A percentile compares a stretch with the other conserved stretches of the same genome.
Conservation (phyloP, 2,797 vertebrate genomes). For the Vespertilio murinus region DNA sequence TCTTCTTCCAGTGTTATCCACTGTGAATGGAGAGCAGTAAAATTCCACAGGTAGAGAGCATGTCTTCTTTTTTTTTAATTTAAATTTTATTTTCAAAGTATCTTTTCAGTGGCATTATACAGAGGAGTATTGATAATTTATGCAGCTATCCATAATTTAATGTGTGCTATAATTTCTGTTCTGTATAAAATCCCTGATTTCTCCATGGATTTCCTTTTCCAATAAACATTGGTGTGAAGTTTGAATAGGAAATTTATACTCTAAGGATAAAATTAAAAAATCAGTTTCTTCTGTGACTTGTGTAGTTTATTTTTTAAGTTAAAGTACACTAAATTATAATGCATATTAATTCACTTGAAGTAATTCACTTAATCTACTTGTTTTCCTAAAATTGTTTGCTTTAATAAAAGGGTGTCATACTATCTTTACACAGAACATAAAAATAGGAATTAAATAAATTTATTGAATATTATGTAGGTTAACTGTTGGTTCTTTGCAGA, state of each 20-base stretch:
- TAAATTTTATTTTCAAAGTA: conserved; percentile 42
- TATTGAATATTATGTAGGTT: neutral
- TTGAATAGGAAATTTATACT: conserved; percentile 21
- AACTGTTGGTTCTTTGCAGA: neutral
- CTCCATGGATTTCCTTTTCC: neutral
- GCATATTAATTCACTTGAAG: neutral
- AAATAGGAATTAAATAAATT: neutral
- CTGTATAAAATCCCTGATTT: neutral
- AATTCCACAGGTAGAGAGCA: neutral
- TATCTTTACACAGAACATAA: neutral
- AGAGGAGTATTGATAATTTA: neutral
- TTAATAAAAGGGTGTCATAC: neutral
- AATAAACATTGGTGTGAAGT: neutral
- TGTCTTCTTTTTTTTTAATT: neutral
- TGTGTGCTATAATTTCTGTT: neutral
- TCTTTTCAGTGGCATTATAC: neutral
- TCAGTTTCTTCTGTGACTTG: neutral
- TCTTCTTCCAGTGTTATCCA: neutral
- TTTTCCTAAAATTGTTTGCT: neutral
- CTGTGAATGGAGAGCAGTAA: neutral
- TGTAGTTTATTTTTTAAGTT: neutral
- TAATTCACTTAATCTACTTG: neutral
- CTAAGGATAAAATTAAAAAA: neutral
- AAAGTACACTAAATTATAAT: neutral
- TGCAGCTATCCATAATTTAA: neutral